Evolutionary conservation across 2,888 invertebrate genomes (phyloP).

Genomic region (Heliconius sara): DNA sequence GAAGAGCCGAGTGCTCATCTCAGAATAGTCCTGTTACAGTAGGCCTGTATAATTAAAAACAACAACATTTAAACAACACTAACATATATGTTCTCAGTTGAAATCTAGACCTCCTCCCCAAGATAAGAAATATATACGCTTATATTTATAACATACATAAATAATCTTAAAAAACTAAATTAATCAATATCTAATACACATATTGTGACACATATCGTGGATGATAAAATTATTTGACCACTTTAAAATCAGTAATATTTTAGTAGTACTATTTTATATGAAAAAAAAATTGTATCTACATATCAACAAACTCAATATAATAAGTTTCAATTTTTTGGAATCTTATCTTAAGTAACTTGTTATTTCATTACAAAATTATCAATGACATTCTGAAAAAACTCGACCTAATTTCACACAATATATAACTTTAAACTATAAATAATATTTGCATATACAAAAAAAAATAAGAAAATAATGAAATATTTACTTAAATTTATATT

Average conservation of each 20-base stretch:
- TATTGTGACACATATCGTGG: neutral
- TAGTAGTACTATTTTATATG: neutral
- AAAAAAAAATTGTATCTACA: neutral
- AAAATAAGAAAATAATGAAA: no score
- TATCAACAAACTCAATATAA: neutral
- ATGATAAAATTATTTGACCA: neutral
- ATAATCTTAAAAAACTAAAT: neutral
- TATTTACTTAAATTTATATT: no score
- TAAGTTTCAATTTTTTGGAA: neutral
- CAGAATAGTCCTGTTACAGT: no score
- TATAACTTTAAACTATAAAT: no score
- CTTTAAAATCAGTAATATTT: neutral
- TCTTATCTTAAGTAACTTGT: neutral
- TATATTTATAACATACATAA: neutral
- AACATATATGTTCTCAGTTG: no score
- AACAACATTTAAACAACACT: no score
- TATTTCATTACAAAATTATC: neutral
- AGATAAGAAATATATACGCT: no score
- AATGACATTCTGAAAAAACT: neutral
- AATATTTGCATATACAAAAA: no score
- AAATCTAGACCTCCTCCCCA: no score
- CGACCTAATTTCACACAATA: neutral
- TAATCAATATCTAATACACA: neutral
- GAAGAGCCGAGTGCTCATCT: no score
- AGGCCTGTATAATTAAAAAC: no score